These are phyloP conservation scores for Neuroterus valhalla DNA, from an alignment of 1,140 invertebrate genomes.

Conservation along the genomic window DNA sequence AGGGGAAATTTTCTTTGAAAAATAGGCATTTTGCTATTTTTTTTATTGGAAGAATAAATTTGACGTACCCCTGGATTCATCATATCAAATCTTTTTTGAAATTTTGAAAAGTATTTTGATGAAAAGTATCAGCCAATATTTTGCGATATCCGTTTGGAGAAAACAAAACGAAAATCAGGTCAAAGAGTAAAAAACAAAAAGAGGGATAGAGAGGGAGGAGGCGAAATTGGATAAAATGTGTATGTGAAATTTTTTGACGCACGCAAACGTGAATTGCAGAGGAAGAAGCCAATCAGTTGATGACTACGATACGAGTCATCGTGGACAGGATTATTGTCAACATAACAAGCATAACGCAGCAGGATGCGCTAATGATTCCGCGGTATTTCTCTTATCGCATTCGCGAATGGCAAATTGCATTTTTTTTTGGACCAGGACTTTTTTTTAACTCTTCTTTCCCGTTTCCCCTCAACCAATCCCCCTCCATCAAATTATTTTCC, in stretches of 20 bases:
- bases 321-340: constrained; percentile 52
- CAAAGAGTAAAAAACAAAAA: constrained; percentile 44
- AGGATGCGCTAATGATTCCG: constrained; percentile 61
- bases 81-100: too few species aligned
- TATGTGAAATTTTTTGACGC: constrained; percentile 46
- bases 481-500: neutral
- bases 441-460: neutral
- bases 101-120: too few species aligned
- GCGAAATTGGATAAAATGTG: constrained; percentile 22
- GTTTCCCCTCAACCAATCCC: neutral
- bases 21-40: too few species aligned
- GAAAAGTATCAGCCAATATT: neutral
- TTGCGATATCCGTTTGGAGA: neutral
- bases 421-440: too few species aligned
- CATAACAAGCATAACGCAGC: constrained; percentile 58
- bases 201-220: constrained; percentile 6
- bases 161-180: constrained; percentile 1
- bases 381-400: constrained; percentile 22
- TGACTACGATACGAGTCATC: constrained; percentile 48
- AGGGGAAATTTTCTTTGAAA: too few species aligned
- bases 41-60: too few species aligned
- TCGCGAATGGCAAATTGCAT: constrained; percentile 13
- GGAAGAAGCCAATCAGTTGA: constrained; percentile 58
- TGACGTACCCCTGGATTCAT: too few species aligned
- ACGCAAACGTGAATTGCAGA: constrained; percentile 56